These are phyloP conservation scores for Turnix velox DNA, from an alignment of 2,113 vertebrate species.

Conservation along the genomic window DNA sequence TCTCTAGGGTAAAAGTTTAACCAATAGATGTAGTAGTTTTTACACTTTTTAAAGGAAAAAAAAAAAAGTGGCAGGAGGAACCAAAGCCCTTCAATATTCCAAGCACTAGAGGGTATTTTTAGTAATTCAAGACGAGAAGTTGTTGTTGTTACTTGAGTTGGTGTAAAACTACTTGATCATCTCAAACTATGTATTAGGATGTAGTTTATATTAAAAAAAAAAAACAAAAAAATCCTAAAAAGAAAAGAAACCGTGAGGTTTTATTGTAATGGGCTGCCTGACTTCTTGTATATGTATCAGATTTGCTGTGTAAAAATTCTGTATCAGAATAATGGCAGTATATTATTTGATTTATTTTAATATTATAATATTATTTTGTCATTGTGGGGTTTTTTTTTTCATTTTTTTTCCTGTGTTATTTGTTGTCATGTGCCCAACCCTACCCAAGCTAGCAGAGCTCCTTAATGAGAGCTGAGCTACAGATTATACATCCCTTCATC, in stretches of 20 bases:
- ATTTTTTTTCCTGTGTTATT: constrained; percentile 52
- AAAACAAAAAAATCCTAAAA: no score
- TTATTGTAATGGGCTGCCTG: constrained; percentile 52
- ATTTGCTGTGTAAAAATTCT: constrained; percentile 77
- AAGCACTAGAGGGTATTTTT: constrained; percentile 20
- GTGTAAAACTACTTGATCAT: constrained; percentile 42
- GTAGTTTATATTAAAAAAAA: constrained; percentile 65
- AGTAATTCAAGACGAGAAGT: constrained; percentile 7
- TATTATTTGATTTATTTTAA: constrained; percentile 74
- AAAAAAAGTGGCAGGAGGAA: constrained; percentile 7
- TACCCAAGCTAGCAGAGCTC: neutral
- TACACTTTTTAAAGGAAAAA: neutral
- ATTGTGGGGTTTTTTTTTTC: constrained; percentile 39
- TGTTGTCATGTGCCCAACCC: neutral
- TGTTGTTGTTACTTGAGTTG: constrained; percentile 38
- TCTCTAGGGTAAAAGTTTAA: constrained; percentile 12
- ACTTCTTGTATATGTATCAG: constrained; percentile 64
- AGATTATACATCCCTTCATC: neutral
- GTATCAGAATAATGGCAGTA: constrained; percentile 79
- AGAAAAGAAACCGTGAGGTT: constrained; percentile 61
- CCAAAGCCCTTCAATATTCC: constrained; percentile 19
- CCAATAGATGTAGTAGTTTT: constrained; percentile 16
- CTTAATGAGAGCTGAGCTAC: neutral
- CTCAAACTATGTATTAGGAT: constrained; percentile 49
- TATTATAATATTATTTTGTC: constrained; percentile 76